phyloP scores from a whole-genome alignment of 2,888 invertebrate genomes.

The Sinopyrophorus schimmeli region DNA sequence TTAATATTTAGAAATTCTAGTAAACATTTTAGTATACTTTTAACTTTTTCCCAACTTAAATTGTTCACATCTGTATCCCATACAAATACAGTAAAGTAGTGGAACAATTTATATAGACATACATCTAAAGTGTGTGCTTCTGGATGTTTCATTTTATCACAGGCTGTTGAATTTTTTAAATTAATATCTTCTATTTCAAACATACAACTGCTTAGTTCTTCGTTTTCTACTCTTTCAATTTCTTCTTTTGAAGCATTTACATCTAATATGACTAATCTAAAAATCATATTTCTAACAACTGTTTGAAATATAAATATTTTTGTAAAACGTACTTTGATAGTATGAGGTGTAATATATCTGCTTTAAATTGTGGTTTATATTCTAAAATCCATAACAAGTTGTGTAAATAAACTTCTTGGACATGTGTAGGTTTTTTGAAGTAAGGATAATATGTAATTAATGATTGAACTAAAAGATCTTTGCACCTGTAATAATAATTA shows the following conservation, averaged over 20 bases:
- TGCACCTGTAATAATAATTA: conserved; percentile 62
- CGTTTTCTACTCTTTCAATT: conserved; percentile 58
- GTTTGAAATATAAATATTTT: not conserved
- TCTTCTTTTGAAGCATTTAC: conserved; percentile 67
- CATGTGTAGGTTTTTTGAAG: conserved; percentile 66
- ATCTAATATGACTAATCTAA: conserved; percentile 74
- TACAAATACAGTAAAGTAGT: conserved; percentile 67
- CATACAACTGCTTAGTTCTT: too few species aligned
- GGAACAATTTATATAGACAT: conserved; percentile 73
- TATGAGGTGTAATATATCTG: conserved; percentile 72
- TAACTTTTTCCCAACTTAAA: conserved; percentile 62
- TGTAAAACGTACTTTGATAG: conserved; percentile 69
- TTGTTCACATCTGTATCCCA: conserved; percentile 54
- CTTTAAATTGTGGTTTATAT: conserved; percentile 72
- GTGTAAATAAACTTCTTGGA: conserved; percentile 75
- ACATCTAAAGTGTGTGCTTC: conserved; percentile 73
- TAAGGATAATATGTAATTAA: conserved; percentile 76
- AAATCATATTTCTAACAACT: conserved; percentile 25
- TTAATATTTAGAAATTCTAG: too few species aligned
- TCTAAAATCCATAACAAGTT: conserved; percentile 77
- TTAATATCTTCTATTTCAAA: conserved; percentile 43
- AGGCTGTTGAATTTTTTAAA: conserved; percentile 32
- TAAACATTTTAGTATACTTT: too few species aligned
- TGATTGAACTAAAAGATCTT: conserved; percentile 67
- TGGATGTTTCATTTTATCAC: conserved; percentile 56